Conservation (phyloP, 2,888 invertebrate species). For the Leptinotarsa peninsularis region DNA sequence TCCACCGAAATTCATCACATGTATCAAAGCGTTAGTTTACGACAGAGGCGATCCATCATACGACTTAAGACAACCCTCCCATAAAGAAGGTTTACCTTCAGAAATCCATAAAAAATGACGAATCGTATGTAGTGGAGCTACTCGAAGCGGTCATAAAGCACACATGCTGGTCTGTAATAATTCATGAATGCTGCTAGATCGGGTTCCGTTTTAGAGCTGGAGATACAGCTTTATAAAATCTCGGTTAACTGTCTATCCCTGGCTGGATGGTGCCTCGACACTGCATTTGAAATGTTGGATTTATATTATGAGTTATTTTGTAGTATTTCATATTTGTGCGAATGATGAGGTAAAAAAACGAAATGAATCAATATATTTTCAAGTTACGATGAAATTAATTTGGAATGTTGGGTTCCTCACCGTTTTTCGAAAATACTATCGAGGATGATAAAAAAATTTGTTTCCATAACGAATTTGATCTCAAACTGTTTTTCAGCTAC, state of each 20-base stretch:
- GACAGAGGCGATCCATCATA: conserved; percentile 17
- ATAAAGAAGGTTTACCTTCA: conserved; percentile 33
- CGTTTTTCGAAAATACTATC: no score
- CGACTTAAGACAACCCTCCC: conserved; percentile 18
- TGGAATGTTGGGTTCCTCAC: no score
- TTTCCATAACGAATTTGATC: no score
- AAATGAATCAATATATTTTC: no score
- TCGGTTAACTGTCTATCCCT: conserved; percentile 1
- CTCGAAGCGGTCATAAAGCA: conserved; percentile 15
- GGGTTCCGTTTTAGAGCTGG: conserved; percentile 7
- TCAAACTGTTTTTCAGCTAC: no score
- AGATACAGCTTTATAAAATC: conserved; percentile 6
- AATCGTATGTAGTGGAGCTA: conserved; percentile 28
- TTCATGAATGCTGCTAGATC: conserved; percentile 10
- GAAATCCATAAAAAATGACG: conserved; percentile 44
- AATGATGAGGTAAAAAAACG: no score
- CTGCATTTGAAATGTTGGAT: not conserved
- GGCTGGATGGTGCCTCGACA: not conserved
- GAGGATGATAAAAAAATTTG: no score
- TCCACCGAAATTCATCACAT: conserved; percentile 9
- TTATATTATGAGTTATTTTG: not conserved
- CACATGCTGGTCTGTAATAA: conserved; percentile 16
- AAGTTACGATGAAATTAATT: no score
- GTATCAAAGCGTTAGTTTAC: conserved; percentile 19
- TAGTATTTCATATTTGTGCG: no score